A percentile compares a stretch with the other conserved stretches of the same genome.
Evolutionary conservation across 2,888 invertebrate genomes (phyloP).

Genomic region (Ennomos quercinarius): DNA sequence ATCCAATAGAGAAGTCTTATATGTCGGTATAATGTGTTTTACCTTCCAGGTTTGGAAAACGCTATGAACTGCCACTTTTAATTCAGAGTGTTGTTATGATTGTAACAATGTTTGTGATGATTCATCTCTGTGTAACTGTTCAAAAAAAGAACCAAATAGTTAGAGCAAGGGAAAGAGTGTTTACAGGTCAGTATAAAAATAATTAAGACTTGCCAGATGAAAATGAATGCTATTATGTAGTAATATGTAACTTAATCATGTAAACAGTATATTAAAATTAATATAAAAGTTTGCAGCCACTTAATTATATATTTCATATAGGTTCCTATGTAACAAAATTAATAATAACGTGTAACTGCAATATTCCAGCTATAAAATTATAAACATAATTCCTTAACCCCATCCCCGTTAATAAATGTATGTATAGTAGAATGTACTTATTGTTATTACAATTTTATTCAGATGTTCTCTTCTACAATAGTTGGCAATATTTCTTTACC

Average conservation of each 20-base stretch:
- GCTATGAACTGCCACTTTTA: conserved; percentile 97
- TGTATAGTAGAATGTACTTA: no score
- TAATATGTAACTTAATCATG: no score
- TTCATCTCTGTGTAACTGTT: conserved; percentile 95
- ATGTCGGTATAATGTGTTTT: neutral
- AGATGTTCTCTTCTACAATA: no score
- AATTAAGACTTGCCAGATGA: neutral
- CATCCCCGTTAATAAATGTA: no score
- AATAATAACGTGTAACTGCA: no score
- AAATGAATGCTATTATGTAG: no score
- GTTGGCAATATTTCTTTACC: no score
- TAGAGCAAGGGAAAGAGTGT: conserved; percentile 91
- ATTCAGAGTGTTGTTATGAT: conserved; percentile 99
- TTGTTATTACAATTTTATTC: no score
- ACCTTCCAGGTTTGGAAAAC: conserved; percentile 97
- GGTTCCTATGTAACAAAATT: neutral
- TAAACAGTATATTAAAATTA: neutral
- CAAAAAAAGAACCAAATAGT: conserved; percentile 92
- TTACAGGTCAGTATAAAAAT: conserved; percentile 88
- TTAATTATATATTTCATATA: neutral
- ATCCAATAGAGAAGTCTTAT: neutral
- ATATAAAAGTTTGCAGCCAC: neutral
- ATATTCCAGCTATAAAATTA: no score
- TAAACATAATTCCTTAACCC: no score
- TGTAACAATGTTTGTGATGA: conserved; percentile 97